Evolutionary conservation across 2,888 invertebrate species (phyloP), one percentile per base, ranked within the genome.

Genomic region (Drosophila ochracea): DNA sequence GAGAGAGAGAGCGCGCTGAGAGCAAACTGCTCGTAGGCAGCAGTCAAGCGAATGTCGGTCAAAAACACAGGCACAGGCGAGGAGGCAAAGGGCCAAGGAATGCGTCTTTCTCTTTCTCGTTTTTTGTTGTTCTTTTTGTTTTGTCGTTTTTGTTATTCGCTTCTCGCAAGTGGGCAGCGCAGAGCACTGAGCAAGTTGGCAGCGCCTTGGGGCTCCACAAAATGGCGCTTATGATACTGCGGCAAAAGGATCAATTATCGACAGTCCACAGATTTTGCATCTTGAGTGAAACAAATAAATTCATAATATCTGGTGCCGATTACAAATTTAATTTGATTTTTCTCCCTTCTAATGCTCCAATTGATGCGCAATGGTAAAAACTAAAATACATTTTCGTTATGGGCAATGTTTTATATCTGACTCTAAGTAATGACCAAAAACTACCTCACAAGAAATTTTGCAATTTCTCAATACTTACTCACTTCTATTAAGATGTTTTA

Each of bases 11-110:
- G 39, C 39, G 57, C 28, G 57, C 19, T 3, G 30, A n/a, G n/a
- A 30, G n/a, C 13, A n/a, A 16, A 19, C 9, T 28, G 57, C 57
- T 13, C 59, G 31, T 21, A 10, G 41, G n/a, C 30, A 41, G 41
- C 37, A 30, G 41, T n/a, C 31, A 43, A 58, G 31, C 79, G 68
- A 78, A 78, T 78, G 77, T 78, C 77, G 77, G 77, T 78, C 77
- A 73, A 67, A 75, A 72, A 28, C 47, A 49, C 16, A 6, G 16
- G 21, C 53, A 28, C 72, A 10, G 47, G 31, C 71, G 16, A 19
- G 49, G 16, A 19, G 49, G 37, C 49, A 49, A 58, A 59, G 58
- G 72, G 72, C 39, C 39, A 52, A n/a, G 25, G 25, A 30, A 47
- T n/a, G 57, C 28, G n/a, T 52, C 30, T 52, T 57, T 57, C 39